Evolutionary conservation across 2,797 vertebrate species (phyloP).

Genomic region (Enteromius fasciolatus): DNA sequence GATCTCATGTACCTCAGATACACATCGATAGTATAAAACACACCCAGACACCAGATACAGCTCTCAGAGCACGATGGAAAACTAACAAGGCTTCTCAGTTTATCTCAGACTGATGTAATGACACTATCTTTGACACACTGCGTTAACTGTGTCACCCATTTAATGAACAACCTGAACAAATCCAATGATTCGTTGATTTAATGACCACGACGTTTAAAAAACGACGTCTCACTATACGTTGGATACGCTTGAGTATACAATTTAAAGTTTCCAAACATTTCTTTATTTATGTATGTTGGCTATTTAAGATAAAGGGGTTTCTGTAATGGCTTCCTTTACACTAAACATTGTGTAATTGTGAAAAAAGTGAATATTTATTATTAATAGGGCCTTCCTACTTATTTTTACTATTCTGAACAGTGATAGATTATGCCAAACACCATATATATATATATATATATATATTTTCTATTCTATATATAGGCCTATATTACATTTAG

Average conservation of each 20-base stretch:
- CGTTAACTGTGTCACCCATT: constrained; percentile 4
- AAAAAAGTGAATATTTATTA: not conserved
- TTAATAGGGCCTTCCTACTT: not conserved
- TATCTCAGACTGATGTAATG: constrained; percentile 34
- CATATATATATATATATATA: too few species aligned
- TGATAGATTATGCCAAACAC: not conserved
- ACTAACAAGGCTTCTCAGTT: constrained; percentile 23
- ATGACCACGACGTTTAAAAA: not conserved
- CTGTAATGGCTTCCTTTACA: not conserved
- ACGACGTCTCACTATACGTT: not conserved
- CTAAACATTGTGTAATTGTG: not conserved
- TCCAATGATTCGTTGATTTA: not conserved
- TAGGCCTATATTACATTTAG: too few species aligned
- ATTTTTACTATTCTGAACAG: not conserved
- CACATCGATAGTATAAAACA: not conserved
- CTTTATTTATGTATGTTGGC: not conserved
- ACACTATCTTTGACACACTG: not conserved
- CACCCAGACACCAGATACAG: constrained; percentile 31
- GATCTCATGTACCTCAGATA: not conserved
- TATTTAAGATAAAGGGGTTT: not conserved
- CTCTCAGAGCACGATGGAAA: constrained; percentile 30
- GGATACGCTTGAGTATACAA: not conserved
- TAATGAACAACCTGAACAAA: not conserved
- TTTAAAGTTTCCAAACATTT: not conserved
- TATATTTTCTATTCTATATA: too few species aligned